Base-by-base conservation (phyloP, 1,140 invertebrate species). In the Oppia nitens region DNA sequence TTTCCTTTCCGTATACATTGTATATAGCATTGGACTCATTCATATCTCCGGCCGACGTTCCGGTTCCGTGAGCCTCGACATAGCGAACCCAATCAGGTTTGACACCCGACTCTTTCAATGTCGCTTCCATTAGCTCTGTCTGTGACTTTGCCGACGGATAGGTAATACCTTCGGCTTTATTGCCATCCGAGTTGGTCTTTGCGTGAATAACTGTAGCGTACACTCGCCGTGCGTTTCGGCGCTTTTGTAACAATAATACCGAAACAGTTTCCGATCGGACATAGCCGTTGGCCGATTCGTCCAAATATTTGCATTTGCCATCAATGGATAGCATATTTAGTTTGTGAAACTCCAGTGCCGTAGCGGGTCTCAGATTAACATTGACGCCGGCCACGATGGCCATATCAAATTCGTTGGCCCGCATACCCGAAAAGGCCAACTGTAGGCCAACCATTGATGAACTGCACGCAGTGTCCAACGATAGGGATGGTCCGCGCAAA, bases 401-500 rank as follows among this genome's bases (percentile, higher is more conserved):
- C 6, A 87, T 78, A 67, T 98, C 92, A 72, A 90, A 94, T 66
- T 87, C 81, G 1, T 88, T 89, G 26, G 76, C 74, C 45, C 82
- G 76, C 50, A 98, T 92, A 17, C 87, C 83, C 6, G 73, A 70
- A 14, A 89, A 76, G 14, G 92, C 94, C 66, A 93, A 84, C 65
- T 89, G 80, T 21, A 97, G 71, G 1, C 88, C 92, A 67, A 87
- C 81, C 67, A 94, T 70, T 53, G 87, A 87, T 62, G 90, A 94
- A 0, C 91, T 95, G 72, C 93, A 98, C 0, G 93, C 93, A 9
- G 93, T 95, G 72, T 98, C 93, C 4, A 96, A 72, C 3, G 87
- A 81, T 71, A 84, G 93, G 71, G 89, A 94, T 1, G 93, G 93
- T 74, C 77, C 78, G 68, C 75, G 83, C 60, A 95, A 87, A 67